Percentiles rank a stretch among this genome's conserved stretches.
These are phyloP conservation scores for Pseudoatta argentina DNA, from an alignment of 1,140 invertebrate genomes.

Conservation along the genomic window DNA sequence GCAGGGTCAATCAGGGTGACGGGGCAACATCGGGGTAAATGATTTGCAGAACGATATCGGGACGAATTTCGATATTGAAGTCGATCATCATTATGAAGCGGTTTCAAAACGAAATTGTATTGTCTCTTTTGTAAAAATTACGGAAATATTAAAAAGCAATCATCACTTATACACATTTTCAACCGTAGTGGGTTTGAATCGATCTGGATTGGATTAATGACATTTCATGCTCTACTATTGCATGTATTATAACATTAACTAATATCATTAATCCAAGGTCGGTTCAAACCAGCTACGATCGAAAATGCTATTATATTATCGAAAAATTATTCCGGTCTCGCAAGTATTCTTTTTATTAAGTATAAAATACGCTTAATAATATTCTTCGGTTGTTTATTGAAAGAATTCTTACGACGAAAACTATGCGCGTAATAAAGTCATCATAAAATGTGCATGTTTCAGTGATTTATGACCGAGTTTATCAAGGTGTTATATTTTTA, in stretches of 20 bases:
- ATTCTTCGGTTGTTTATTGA: neutral
- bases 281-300: no score
- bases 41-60: neutral
- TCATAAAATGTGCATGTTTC: constrained; percentile 19
- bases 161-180: no score
- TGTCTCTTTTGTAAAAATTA: neutral
- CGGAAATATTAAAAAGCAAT: no score
- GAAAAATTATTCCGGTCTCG: neutral
- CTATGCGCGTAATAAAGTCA: neutral
- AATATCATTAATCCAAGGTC: no score
- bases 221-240: no score
- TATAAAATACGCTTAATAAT: neutral
- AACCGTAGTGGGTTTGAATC: no score
- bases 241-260: no score
- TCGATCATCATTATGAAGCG: neutral
- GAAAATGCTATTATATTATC: neutral
- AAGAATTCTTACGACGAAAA: neutral
- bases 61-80: neutral
- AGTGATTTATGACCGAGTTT: neutral
- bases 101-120: neutral
- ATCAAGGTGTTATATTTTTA: constrained; percentile 19
- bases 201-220: no score
- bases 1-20: constrained; percentile 8
- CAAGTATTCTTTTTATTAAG: constrained; percentile 14
- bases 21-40: neutral